phyloP scores from a whole-genome alignment of 2,797 vertebrate species.

The Hoplostethus mediterraneus region DNA sequence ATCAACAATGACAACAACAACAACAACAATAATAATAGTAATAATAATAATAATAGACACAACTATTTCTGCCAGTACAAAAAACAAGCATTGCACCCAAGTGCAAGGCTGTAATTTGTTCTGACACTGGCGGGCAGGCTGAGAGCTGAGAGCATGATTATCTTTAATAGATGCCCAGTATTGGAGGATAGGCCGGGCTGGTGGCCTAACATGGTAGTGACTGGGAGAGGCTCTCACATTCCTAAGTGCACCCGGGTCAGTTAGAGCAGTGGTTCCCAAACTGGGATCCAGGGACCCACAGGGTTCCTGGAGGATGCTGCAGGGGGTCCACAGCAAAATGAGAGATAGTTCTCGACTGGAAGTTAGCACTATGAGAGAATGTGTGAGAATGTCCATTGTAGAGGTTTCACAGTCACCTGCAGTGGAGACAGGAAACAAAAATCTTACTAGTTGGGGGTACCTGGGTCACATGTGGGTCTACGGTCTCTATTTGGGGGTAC shows the following conservation, averaged over 20 bases:
- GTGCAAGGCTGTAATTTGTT: conserved; percentile 23
- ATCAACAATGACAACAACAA: background rate
- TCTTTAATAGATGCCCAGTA: conserved; percentile 39
- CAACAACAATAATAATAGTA: background rate
- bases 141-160: too few species aligned
- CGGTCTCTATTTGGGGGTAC: background rate
- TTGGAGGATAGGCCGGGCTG: conserved; percentile 12
- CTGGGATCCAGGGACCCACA: too few species aligned
- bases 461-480: background rate
- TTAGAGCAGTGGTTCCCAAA: too few species aligned
- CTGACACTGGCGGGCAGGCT: conserved; percentile 36
- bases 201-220: conserved; percentile 11
- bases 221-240: background rate
- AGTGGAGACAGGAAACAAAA: conserved; percentile 22
- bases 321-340: conserved; percentile 28
- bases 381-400: conserved; percentile 54
- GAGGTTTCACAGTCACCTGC: conserved; percentile 53
- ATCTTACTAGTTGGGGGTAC: conserved; percentile 23
- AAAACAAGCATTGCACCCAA: too few species aligned
- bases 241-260: too few species aligned
- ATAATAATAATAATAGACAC: background rate
- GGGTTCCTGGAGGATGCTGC: conserved; percentile 9
- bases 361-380: conserved; percentile 46
- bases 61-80: too few species aligned
- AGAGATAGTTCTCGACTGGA: conserved; percentile 47